Evolutionary conservation across 2,888 invertebrate genomes (phyloP), one percentile per base, ranked within the genome.

Genomic region (Seira sanloemensis): DNA sequence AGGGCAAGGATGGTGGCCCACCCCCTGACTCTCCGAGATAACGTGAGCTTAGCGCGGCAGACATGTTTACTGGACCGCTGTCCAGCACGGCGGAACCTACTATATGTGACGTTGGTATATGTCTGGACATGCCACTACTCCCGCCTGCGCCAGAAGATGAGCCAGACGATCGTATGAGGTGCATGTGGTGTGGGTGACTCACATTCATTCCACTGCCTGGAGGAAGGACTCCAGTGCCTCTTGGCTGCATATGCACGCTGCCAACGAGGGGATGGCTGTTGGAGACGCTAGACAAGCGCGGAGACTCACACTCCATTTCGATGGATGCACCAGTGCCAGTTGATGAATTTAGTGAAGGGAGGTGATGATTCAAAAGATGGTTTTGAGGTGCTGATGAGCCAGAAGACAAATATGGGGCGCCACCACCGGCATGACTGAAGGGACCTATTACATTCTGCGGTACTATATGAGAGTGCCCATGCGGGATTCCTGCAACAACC

Each of bases 251-350:
- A 27, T 78, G 78, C 27, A 72, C 73, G 21, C 73, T 26, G 18
- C 83, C 78, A 0, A 78, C 83, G n/a, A 83, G 19, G 18, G 69
- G 83, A 23, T 79, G 75, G 76, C 74, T 76, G 2, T 73, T 25
- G 5, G 76, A 74, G 21, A 83, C 67, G 1, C 73, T 72, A 37
- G 87, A 80, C 58, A 89, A 82, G 27, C 90, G 93, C 77, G 94
- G 94, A 88, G 94, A 94, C 91, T 95, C 95, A 92, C 96, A 96
- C 90, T 96, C 96, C 95, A 96, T 96, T 89, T 95, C 94, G 88
- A 89, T 88, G 21, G 89, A 89, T 66, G 87, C 80, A 73, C 87
- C 88, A 58, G 71, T 62, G 37, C 73, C 25, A 12, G 62, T 58
- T 24, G 79, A 80, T n/a, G 79, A 12, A 50, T 76, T 75, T 58